A percentile compares a stretch with the other conserved stretches of the same genome.
phyloP scores from a whole-genome alignment of 2,113 vertebrate genomes.

The Hymenochirus boettgeri region DNA sequence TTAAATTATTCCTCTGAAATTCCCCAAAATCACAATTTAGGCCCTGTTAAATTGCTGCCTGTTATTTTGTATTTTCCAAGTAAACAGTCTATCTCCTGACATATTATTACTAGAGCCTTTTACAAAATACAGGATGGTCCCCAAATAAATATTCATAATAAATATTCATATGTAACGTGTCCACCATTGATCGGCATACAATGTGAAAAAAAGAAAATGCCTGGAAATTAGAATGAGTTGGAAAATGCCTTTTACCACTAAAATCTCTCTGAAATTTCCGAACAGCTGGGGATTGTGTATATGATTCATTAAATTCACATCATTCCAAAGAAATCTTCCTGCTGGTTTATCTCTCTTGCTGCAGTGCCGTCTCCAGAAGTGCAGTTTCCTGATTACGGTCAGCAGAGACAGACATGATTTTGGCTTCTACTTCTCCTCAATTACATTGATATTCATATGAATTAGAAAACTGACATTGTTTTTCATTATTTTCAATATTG shows the following conservation, averaged over 20 bases:
- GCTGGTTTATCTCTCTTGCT: constrained; percentile 67
- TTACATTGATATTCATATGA: constrained; percentile 32
- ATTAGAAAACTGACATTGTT: constrained; percentile 16
- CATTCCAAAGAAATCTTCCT: constrained; percentile 77
- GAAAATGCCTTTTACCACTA: constrained; percentile 71
- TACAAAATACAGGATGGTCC: neutral
- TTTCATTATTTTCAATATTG: constrained; percentile 20
- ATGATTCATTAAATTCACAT: constrained; percentile 76
- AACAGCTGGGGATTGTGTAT: constrained; percentile 74
- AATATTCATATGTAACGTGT: constrained; percentile 11
- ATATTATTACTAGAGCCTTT: neutral
- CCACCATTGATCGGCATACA: too few relatives aligned
- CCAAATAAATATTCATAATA: neutral
- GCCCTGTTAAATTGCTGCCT: too few relatives aligned
- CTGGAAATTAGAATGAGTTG: constrained; percentile 30
- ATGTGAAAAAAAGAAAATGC: constrained; percentile 3
- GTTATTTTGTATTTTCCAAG: too few relatives aligned
- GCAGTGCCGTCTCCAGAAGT: constrained; percentile 59
- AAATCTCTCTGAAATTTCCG: constrained; percentile 80
- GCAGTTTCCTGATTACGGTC: constrained; percentile 62
- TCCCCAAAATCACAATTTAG: too few relatives aligned
- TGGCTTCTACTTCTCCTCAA: constrained; percentile 57
- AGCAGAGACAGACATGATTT: constrained; percentile 56
- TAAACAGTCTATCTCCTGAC: too few relatives aligned
- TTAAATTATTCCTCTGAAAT: too few relatives aligned